Evolutionary conservation across 2,888 invertebrate species (phyloP), one percentile per base, ranked within the genome.

Genomic region (Brenthis ino): DNA sequence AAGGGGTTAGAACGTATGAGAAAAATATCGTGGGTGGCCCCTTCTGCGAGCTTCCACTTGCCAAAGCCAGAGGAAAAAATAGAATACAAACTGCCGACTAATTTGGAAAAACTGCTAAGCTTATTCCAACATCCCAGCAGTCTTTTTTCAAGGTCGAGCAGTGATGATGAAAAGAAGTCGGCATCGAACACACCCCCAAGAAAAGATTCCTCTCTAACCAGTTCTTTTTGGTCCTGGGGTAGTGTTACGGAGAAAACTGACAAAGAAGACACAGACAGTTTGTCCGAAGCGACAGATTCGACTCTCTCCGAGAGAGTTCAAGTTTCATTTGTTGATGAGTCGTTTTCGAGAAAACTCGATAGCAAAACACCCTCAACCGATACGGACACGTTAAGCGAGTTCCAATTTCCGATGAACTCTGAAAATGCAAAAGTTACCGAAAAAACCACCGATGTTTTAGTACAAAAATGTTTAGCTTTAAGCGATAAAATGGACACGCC

Each of bases 81-180:
- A 0, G 91, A 91, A 14, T 76, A 81, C 0, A 93, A 93, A 71
- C 67, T 87, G 16, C 94, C 94, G 0, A 93, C 95, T 8, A 94
- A 95, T 78, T 86, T 96, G 64, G 95, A 95, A 72, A 95, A 95
- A 78, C 82, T 96, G 3, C 79, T 95, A 0, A 95, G 95, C 37
- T 77, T 96, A 2, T 95, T 96, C 80, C 95, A 95, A 74, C 94
- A 95, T 80, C 95, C 95, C 0, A 91, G 93, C 63, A 94, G 93
- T 75, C 83, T 95, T 64, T 95, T 95, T 77, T 93, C 94, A 12
- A 93, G 94, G 70, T 75, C 83, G 0, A 82, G 78, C n/a, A 82
- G 78, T 16, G 90, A 93, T 6, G 91, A 93, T 6, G 92, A 92
- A n/a, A 90, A 81, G 58, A 92, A 89, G 71, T 85, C 85, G 0